Percentiles rank a stretch among this genome's conserved stretches.
Evolutionary conservation across 2,113 vertebrate species (phyloP).

Genomic region (Dasyornis broadbenti): DNA sequence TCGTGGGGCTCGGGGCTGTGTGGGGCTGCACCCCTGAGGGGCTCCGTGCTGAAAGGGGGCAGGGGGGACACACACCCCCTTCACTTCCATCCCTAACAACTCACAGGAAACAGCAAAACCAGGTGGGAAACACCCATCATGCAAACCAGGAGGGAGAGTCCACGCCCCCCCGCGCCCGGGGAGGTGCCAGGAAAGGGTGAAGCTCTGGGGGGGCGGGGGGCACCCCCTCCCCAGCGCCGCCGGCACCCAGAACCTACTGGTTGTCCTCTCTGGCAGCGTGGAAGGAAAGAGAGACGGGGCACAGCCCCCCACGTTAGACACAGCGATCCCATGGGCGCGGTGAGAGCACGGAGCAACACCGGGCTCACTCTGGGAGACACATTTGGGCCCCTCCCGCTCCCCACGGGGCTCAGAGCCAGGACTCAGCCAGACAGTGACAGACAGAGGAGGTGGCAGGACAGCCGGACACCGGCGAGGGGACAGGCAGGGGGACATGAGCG

Average conservation of each 20-base stretch:
- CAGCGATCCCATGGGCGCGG: rapidly evolving
- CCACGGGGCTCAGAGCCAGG: neutral
- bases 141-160: neutral
- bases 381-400: neutral
- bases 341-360: rapidly evolving
- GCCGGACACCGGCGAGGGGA: neutral
- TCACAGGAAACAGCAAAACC: neutral
- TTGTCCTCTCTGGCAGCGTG: conserved; percentile 77
- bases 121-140: neutral
- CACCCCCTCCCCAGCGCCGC: neutral
- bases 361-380: neutral
- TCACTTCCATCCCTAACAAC: neutral
- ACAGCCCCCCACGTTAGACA: neutral
- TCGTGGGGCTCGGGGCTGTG: rapidly evolving
- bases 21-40: neutral
- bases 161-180: rapidly evolving
- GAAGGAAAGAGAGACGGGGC: conserved; percentile 35
- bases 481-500: rapidly evolving
- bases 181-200: neutral
- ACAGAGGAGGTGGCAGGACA: neutral
- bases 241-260: conserved; percentile 68
- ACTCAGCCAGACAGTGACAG: neutral
- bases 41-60: rapidly evolving
- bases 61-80: neutral
- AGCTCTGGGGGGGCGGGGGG: neutral